These are phyloP conservation scores for Tauraco erythrolophus DNA, from an alignment of 2,113 vertebrate species.

Conservation along the genomic window DNA sequence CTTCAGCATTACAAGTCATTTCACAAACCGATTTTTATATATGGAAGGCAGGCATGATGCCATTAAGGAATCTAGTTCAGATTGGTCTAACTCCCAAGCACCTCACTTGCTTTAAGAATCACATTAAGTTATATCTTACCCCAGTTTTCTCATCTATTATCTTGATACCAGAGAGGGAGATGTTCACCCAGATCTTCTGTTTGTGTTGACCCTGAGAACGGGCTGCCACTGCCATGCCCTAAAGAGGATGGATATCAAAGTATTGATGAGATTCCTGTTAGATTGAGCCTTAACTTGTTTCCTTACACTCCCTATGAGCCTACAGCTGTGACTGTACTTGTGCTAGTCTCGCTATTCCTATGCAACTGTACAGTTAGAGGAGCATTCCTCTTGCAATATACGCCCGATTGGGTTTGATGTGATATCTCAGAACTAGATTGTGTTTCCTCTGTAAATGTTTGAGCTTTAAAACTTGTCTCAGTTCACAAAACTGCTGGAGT, in stretches of 20 bases:
- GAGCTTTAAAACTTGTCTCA: not conserved
- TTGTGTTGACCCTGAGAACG: conserved; percentile 98
- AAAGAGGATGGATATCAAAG: not conserved
- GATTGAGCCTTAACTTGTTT: not conserved
- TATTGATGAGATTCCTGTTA: not conserved
- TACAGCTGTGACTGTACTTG: not conserved
- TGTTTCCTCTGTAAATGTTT: not conserved
- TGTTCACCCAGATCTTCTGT: conserved; percentile 93
- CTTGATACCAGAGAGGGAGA: conserved; percentile 93
- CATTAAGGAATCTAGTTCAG: not conserved
- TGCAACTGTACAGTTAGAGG: not conserved
- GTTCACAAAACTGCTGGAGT: not conserved
- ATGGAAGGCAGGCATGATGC: fast-evolving
- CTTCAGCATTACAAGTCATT: not conserved
- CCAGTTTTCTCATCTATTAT: conserved; percentile 95
- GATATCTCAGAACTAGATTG: not conserved
- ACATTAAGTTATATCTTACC: conserved; percentile 77
- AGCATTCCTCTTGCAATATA: not conserved
- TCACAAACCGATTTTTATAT: not conserved
- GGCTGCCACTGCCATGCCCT: conserved; percentile 94
- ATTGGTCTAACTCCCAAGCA: not conserved
- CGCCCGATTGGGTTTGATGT: not conserved
- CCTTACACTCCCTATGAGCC: not conserved
- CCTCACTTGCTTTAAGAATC: not conserved
- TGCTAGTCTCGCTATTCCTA: not conserved